Conservation (phyloP, 2,888 invertebrate genomes). For the Gonocerus acuteangulatus region DNA sequence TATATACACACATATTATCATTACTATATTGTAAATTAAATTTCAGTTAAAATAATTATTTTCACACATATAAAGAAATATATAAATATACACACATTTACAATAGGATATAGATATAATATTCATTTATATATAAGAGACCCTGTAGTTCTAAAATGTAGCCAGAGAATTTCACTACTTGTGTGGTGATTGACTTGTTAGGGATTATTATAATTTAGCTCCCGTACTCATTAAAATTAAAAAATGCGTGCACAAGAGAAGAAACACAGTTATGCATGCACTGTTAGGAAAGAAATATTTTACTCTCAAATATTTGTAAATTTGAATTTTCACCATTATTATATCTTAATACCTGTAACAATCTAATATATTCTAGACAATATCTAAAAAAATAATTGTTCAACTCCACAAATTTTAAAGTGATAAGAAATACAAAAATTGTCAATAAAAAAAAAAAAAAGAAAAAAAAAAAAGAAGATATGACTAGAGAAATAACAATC, state of each 20-base stretch:
- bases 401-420: too few relatives aligned
- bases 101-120: not conserved
- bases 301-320: not conserved
- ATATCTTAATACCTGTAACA: not conserved
- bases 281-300: conserved; percentile 1
- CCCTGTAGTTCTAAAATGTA: conserved; percentile 13
- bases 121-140: conserved; percentile 5
- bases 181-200: conserved; percentile 16
- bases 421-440: too few relatives aligned
- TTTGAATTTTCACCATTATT: not conserved
- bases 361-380: too few relatives aligned
- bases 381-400: too few relatives aligned
- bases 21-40: conserved; percentile 1
- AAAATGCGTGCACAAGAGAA: not conserved
- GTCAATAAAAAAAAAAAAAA: too few relatives aligned
- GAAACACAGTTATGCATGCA: conserved; percentile 3
- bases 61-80: conserved; percentile 9
- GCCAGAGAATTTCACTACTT: conserved; percentile 19
- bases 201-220: conserved; percentile 16
- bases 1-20: conserved; percentile 1
- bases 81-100: conserved; percentile 9
- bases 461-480: too few relatives aligned
- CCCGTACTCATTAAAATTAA: not conserved
- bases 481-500: too few relatives aligned
- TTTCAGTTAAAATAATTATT: not conserved